Conservation (phyloP, 2,797 vertebrate genomes). For the Xenops minutus region DNA sequence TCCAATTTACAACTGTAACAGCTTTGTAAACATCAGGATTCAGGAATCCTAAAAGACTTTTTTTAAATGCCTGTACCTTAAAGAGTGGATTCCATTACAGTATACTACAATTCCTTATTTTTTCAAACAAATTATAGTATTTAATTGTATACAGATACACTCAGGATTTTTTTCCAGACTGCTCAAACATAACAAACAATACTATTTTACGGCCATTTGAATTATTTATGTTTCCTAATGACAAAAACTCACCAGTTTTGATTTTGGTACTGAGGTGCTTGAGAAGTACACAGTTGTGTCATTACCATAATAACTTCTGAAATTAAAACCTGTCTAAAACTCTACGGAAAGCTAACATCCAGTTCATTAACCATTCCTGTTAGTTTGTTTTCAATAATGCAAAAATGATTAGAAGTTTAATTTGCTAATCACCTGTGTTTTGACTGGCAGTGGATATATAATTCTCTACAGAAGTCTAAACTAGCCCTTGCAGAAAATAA, state of each 20-base stretch:
- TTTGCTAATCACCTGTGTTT: slow-evolving; percentile 83
- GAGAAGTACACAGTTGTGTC: slow-evolving; percentile 78
- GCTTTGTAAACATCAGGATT: slow-evolving; percentile 44
- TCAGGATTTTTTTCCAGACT: slow-evolving; percentile 60
- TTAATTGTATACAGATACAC: slow-evolving; percentile 51
- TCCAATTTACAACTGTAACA: slow-evolving; percentile 38
- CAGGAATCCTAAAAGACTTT: slow-evolving; percentile 32
- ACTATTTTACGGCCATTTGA: slow-evolving; percentile 67
- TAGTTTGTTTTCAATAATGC: slow-evolving; percentile 82
- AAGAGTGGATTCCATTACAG: slow-evolving; percentile 24
- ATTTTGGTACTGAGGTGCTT: slow-evolving; percentile 74
- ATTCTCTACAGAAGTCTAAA: slow-evolving; percentile 82
- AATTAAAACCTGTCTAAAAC: slow-evolving; percentile 84
- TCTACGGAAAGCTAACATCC: slow-evolving; percentile 81
- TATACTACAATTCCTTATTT: background rate
- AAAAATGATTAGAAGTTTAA: slow-evolving; percentile 82
- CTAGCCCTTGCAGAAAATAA: slow-evolving; percentile 82
- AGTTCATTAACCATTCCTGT: slow-evolving; percentile 83
- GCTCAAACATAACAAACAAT: slow-evolving; percentile 68
- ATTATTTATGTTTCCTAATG: slow-evolving; percentile 76
- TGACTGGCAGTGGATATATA: slow-evolving; percentile 78
- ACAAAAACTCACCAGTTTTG: slow-evolving; percentile 74
- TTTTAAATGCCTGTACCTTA: slow-evolving; percentile 19
- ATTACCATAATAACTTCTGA: slow-evolving; percentile 80
- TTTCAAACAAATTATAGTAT: slow-evolving; percentile 35